phyloP scores from a whole-genome alignment of 2,113 vertebrate species.

The Apteryx owenii region DNA sequence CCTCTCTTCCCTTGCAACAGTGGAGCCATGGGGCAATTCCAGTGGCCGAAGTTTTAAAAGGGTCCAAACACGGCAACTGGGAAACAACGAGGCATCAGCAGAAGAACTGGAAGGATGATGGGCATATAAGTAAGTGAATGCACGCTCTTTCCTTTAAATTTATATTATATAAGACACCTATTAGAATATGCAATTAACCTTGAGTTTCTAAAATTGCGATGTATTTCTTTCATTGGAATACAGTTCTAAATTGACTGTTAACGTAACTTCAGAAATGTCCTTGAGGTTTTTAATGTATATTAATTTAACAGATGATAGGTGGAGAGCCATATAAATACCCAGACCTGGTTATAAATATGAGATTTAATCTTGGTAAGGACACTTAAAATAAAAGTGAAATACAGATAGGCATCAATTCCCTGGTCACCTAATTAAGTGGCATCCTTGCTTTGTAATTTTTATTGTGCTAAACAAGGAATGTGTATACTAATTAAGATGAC shows the following conservation, averaged over 20 bases:
- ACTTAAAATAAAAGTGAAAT: slow-evolving; percentile 66
- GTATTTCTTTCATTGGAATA: slow-evolving; percentile 41
- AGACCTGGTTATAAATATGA: slow-evolving; percentile 58
- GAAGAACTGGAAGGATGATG: neutral
- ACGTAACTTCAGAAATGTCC: slow-evolving; percentile 50
- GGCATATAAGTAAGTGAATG: neutral
- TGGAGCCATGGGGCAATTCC: neutral
- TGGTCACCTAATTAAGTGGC: slow-evolving; percentile 70
- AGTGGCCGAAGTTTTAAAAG: neutral
- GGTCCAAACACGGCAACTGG: neutral
- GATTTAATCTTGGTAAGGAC: slow-evolving; percentile 56
- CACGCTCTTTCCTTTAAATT: slow-evolving; percentile 20
- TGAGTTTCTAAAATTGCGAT: slow-evolving; percentile 62
- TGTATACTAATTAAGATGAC: slow-evolving; percentile 64
- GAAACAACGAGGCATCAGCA: neutral
- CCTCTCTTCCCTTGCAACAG: neutral
- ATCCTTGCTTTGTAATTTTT: slow-evolving; percentile 67
- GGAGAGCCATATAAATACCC: slow-evolving; percentile 37
- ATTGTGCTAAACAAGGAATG: slow-evolving; percentile 63
- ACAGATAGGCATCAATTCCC: slow-evolving; percentile 63
- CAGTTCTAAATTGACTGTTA: slow-evolving; percentile 37
- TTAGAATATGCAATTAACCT: slow-evolving; percentile 63
- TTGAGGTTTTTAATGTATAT: slow-evolving; percentile 63
- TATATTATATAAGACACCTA: slow-evolving; percentile 14
- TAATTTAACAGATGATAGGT: slow-evolving; percentile 56